These are phyloP conservation scores for Morone chrysops DNA, from an alignment of 2,113 vertebrate species.

Conservation along the genomic window DNA sequence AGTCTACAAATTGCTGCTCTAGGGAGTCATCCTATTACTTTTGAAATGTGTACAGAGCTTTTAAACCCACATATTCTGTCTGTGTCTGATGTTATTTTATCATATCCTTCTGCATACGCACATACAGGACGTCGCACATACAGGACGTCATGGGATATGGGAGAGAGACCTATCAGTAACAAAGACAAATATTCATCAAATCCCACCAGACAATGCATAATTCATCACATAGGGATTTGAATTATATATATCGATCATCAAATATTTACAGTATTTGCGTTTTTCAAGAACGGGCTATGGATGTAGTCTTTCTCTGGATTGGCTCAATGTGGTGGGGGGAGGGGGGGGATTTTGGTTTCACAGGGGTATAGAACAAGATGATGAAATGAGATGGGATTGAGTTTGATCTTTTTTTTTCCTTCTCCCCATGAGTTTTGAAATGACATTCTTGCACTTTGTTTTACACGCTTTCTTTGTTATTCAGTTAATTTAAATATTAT, in stretches of 20 bases:
- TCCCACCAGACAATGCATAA: slow-evolving; percentile 76
- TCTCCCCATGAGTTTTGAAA: slow-evolving; percentile 15
- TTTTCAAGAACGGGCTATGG: slow-evolving; percentile 59
- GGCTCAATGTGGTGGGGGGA: slow-evolving; percentile 16
- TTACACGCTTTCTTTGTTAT: neutral
- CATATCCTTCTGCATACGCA: slow-evolving; percentile 23
- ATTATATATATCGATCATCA: slow-evolving; percentile 82
- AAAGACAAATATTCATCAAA: slow-evolving; percentile 81
- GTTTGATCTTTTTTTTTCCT: neutral
- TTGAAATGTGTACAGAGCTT: slow-evolving; percentile 1
- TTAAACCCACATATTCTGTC: slow-evolving; percentile 45
- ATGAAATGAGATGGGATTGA: slow-evolving; percentile 10
- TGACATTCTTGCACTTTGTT: neutral
- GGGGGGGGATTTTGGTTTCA: slow-evolving; percentile 29
- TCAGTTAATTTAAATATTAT: too few relatives aligned
- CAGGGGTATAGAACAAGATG: neutral
- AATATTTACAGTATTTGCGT: slow-evolving; percentile 82
- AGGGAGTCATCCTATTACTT: slow-evolving; percentile 18
- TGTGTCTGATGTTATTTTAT: slow-evolving; percentile 25
- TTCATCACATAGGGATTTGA: slow-evolving; percentile 77
- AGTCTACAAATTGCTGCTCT: slow-evolving; percentile 33
- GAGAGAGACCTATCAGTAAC: slow-evolving; percentile 72
- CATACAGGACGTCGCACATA: slow-evolving; percentile 14
- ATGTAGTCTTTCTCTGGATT: slow-evolving; percentile 52
- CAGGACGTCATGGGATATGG: slow-evolving; percentile 36